A percentile compares a stretch with the other conserved stretches of the same genome.
Evolutionary conservation across 1,140 invertebrate genomes (phyloP).

Genomic region (Caenorhabditis briggsae): DNA sequence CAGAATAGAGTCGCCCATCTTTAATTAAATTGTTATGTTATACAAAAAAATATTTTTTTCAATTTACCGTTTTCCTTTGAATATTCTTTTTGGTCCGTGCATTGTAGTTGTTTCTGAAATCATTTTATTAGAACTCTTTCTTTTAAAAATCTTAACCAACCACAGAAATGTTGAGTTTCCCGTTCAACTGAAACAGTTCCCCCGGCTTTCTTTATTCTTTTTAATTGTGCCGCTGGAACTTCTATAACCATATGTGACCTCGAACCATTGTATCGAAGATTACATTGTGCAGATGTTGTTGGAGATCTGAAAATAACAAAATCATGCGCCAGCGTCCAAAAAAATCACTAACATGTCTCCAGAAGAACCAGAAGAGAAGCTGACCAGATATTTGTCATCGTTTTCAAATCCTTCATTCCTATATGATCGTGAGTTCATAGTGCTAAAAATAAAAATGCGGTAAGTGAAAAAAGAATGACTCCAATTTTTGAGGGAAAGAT

Average conservation of each 20-base stretch:
- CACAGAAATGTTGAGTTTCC: conserved; percentile 57
- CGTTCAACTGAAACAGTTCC: conserved; percentile 13
- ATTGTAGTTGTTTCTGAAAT: conserved; percentile 58
- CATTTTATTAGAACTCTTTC: background rate
- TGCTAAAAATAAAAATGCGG: background rate
- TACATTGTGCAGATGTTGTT: background rate
- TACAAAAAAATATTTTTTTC: no score
- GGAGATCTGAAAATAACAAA: conserved; percentile 5
- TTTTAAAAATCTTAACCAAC: background rate
- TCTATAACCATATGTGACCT: conserved; percentile 66
- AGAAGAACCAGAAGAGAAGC: conserved; percentile 3
- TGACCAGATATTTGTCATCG: conserved; percentile 14
- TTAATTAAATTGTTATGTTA: background rate
- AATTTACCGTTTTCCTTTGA: conserved; percentile 21
- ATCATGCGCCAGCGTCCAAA: background rate
- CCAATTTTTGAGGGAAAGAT: background rate
- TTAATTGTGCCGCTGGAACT: conserved; percentile 69
- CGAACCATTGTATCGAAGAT: background rate
- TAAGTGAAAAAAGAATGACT: background rate
- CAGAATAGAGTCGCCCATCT: conserved; percentile 18
- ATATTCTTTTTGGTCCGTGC: conserved; percentile 58
- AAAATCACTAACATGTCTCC: background rate
- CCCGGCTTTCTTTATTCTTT: conserved; percentile 52
- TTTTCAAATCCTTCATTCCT: conserved; percentile 14
- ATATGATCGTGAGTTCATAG: background rate